phyloP scores from a whole-genome alignment of 2,797 vertebrate species.

The Sebastes aleutianus region DNA sequence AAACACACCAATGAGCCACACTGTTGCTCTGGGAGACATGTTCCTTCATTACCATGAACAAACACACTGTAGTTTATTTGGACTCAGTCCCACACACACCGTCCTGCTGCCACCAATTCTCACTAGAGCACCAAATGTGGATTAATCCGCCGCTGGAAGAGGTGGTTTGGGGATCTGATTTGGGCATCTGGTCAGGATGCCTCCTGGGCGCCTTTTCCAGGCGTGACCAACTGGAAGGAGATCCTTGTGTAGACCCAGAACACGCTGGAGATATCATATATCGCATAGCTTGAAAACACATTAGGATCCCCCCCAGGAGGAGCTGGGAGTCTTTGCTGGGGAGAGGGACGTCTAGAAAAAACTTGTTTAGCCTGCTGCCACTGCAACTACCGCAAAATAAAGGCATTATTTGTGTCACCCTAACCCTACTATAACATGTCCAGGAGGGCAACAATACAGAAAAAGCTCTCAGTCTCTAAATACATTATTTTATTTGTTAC shows the following conservation, averaged over 20 bases:
- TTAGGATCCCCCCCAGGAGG: background rate
- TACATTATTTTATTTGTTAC: background rate
- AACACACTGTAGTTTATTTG: background rate
- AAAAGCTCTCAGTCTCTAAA: background rate
- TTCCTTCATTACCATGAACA: background rate
- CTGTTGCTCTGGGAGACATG: background rate
- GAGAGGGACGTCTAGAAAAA: background rate
- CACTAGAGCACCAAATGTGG: background rate
- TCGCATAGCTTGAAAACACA: background rate
- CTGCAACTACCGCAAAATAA: background rate
- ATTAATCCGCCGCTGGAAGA: too few species aligned
- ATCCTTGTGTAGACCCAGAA: background rate
- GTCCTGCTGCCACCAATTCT: background rate
- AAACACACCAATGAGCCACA: too few species aligned
- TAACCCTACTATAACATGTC: background rate
- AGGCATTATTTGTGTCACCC: background rate
- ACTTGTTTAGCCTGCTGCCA: background rate
- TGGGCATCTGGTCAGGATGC: background rate
- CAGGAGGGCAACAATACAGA: background rate
- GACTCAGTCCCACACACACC: background rate
- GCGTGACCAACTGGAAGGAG: background rate
- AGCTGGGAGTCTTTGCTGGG: background rate
- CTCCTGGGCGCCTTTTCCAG: background rate
- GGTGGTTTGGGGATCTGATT: too few species aligned
- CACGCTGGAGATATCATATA: background rate